These are phyloP conservation scores for Andrena flavipes DNA, from an alignment of 2,888 invertebrate species.

Conservation along the genomic window DNA sequence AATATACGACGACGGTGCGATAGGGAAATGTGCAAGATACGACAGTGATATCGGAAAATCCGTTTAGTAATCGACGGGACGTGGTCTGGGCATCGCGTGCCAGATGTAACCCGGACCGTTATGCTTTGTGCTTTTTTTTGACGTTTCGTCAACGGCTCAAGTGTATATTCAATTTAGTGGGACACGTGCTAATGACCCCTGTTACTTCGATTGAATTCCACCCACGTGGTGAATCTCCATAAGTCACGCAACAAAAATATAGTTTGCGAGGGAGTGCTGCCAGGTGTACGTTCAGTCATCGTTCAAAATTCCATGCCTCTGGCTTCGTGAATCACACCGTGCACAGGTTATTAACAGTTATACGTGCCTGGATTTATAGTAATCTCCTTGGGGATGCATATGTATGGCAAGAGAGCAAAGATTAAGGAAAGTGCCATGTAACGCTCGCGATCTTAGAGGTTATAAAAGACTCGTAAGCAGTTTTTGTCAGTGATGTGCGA, in stretches of 20 bases:
- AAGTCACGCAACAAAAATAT: background rate
- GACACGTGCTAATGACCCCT: background rate
- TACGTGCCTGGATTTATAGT: constrained; percentile 10
- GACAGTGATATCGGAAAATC: constrained; percentile 1
- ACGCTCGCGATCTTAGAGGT: constrained; percentile 58
- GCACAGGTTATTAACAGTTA: background rate
- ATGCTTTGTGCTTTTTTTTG: constrained; percentile 50
- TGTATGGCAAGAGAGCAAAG: constrained; percentile 29
- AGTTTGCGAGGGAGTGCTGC: constrained; percentile 26
- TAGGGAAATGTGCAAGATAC: background rate
- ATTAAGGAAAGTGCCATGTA: constrained; percentile 41
- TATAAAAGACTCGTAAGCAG: constrained; percentile 44
- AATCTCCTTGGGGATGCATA: background rate
- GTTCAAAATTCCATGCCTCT: constrained; percentile 29
- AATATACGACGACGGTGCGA: background rate
- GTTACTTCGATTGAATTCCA: constrained; percentile 3
- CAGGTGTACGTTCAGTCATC: constrained; percentile 17
- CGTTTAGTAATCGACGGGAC: background rate
- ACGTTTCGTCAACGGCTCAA: constrained; percentile 53
- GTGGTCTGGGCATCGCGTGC: constrained; percentile 40
- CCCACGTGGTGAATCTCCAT: constrained; percentile 23
- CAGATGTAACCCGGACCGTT: constrained; percentile 72
- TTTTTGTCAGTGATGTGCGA: constrained; percentile 16
- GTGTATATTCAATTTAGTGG: background rate
- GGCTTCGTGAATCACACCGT: constrained; percentile 5